Evolutionary conservation across 1,140 invertebrate genomes (phyloP).

Genomic region (Ditylenchus dipsaci): DNA sequence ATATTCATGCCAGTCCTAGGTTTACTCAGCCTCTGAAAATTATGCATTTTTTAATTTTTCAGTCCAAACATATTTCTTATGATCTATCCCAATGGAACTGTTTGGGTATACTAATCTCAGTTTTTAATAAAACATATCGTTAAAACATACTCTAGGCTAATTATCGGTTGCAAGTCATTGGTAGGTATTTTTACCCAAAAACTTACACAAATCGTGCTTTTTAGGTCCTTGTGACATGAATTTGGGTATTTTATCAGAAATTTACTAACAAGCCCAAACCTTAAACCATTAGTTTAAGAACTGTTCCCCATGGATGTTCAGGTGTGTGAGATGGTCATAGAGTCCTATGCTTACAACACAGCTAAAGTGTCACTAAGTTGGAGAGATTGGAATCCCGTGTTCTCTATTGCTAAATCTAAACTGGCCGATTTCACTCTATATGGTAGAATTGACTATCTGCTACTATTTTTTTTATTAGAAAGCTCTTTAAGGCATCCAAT

Average conservation of each 20-base stretch:
- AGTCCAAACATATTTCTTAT: slow-evolving; percentile 49
- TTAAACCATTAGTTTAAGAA: not conserved
- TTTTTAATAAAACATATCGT: slow-evolving; percentile 1
- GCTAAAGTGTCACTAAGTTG: slow-evolving; percentile 49
- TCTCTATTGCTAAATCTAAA: slow-evolving; percentile 49
- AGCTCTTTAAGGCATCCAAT: slow-evolving; percentile 17
- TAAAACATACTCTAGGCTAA: slow-evolving; percentile 27
- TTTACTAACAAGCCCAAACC: too few species aligned
- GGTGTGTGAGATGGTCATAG: slow-evolving; percentile 44
- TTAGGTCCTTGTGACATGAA: slow-evolving; percentile 41
- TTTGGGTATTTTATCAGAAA: not conserved
- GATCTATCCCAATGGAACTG: slow-evolving; percentile 47
- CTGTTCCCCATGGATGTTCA: slow-evolving; percentile 52
- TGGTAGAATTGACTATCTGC: not conserved
- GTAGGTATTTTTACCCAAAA: not conserved
- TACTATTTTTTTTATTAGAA: too few species aligned
- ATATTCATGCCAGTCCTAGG: slow-evolving; percentile 42
- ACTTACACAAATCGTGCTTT: too few species aligned
- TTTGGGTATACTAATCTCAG: slow-evolving; percentile 26
- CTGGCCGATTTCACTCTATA: slow-evolving; percentile 49
- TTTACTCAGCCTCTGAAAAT: too few species aligned
- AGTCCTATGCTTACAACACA: slow-evolving; percentile 50
- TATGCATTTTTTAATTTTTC: too few species aligned
- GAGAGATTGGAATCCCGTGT: slow-evolving; percentile 49
- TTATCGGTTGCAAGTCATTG: slow-evolving; percentile 47